phyloP scores from a whole-genome alignment of 37 sponge, comb jelly and placozoan species.

The Amphimedon queenslandica region DNA sequence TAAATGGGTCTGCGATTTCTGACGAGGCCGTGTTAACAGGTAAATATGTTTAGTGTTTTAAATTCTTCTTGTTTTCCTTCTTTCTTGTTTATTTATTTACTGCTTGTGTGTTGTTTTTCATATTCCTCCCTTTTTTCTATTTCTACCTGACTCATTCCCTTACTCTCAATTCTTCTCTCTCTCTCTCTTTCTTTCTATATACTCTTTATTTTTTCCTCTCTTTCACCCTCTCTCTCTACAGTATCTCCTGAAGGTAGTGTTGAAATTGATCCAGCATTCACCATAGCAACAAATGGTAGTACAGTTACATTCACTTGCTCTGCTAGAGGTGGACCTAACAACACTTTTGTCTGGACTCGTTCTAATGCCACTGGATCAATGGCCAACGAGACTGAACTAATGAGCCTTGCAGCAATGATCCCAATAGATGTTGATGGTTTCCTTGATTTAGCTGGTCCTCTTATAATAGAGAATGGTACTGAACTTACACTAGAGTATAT shows the following conservation, averaged over 20 bases:
- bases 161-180: no score
- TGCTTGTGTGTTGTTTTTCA: no score
- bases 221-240: not conserved
- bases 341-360: slow-evolving; percentile 13
- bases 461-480: not conserved
- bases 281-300: not conserved
- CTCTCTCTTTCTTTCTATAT: no score
- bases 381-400: not conserved
- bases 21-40: not conserved
- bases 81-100: no score
- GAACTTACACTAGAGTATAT: not conserved
- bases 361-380: not conserved
- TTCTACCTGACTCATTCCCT: no score
- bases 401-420: not conserved
- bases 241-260: slow-evolving; percentile 37
- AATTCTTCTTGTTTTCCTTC: no score
- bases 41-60: no score
- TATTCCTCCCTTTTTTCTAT: no score
- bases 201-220: no score
- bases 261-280: not conserved
- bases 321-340: slow-evolving; percentile 19
- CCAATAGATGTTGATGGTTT: slow-evolving; percentile 63
- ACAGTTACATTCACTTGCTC: slow-evolving; percentile 9
- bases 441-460: not conserved
- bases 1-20: not conserved